These are phyloP conservation scores for Chrysolina oricalcia DNA, from an alignment of 2,888 invertebrate species.

Conservation along the genomic window DNA sequence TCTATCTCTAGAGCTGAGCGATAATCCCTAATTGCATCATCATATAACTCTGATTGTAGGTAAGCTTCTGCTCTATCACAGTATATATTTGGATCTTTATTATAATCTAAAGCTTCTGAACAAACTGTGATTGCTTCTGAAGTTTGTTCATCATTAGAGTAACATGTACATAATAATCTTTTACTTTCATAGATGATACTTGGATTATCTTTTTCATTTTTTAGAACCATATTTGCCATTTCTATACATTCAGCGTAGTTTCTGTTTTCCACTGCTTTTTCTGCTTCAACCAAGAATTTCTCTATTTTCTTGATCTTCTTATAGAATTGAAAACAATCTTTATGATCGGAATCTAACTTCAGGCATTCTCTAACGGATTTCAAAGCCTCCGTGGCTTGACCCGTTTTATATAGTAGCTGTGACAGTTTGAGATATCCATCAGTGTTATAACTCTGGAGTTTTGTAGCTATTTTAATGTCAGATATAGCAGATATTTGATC, in stretches of 20 bases:
- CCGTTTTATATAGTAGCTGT: constrained; percentile 88
- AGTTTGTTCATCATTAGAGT: constrained; percentile 80
- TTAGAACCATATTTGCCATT: constrained; percentile 79
- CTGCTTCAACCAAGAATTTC: constrained; percentile 83
- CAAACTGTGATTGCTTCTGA: constrained; percentile 85
- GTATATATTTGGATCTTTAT: constrained; percentile 83
- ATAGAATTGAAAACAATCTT: constrained; percentile 95
- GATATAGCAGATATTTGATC: constrained; percentile 91
- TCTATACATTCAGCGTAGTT: constrained; percentile 81
- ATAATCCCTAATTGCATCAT: constrained; percentile 92
- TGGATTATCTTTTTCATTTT: constrained; percentile 80
- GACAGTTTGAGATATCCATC: constrained; percentile 89
- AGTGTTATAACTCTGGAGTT: constrained; percentile 93
- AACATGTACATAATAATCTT: constrained; percentile 87
- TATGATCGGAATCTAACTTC: constrained; percentile 97
- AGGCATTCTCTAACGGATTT: constrained; percentile 97
- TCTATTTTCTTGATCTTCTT: constrained; percentile 96
- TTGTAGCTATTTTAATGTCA: constrained; percentile 92
- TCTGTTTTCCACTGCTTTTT: constrained; percentile 76
- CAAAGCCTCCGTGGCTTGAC: constrained; percentile 92
- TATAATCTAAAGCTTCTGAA: constrained; percentile 84
- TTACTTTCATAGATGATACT: constrained; percentile 85
- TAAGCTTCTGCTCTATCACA: constrained; percentile 96
- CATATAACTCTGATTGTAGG: constrained; percentile 89
- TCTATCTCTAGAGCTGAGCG: constrained; percentile 90